Evolutionary conservation across 2,797 vertebrate genomes (phyloP).

Genomic region (Diglossa cyanea): DNA sequence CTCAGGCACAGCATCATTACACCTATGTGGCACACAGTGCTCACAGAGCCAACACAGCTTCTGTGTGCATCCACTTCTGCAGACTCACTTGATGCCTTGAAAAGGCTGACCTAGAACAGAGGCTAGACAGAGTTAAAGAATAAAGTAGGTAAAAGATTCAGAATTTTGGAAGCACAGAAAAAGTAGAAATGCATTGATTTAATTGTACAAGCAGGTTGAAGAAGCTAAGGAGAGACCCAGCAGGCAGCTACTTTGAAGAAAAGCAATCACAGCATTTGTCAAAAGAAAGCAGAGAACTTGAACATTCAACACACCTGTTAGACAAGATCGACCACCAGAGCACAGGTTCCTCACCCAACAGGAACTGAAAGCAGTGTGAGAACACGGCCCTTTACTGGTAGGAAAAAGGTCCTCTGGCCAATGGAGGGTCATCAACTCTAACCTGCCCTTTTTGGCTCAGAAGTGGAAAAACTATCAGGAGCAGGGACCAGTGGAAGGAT

Average conservation of each 20-base stretch:
- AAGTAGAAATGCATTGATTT: not conserved
- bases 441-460: not conserved
- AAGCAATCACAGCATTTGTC: not conserved
- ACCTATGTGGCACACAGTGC: accelerated
- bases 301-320: not conserved
- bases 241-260: not conserved
- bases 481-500: not conserved
- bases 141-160: not conserved
- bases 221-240: not conserved
- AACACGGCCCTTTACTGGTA: not conserved
- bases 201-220: not conserved
- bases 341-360: not conserved
- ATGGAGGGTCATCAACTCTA: not conserved
- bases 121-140: not conserved
- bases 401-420: not conserved
- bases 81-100: not conserved
- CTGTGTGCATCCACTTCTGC: not conserved
- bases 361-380: not conserved
- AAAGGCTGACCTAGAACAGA: not conserved
- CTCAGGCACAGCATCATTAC: not conserved
- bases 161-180: not conserved
- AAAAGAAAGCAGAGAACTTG: not conserved
- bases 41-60: not conserved
- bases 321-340: not conserved
- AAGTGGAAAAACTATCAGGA: not conserved